Percentiles rank a stretch among this genome's conserved stretches.
phyloP scores from a whole-genome alignment of 2,888 invertebrate species.

The Eristalis intricaria region DNA sequence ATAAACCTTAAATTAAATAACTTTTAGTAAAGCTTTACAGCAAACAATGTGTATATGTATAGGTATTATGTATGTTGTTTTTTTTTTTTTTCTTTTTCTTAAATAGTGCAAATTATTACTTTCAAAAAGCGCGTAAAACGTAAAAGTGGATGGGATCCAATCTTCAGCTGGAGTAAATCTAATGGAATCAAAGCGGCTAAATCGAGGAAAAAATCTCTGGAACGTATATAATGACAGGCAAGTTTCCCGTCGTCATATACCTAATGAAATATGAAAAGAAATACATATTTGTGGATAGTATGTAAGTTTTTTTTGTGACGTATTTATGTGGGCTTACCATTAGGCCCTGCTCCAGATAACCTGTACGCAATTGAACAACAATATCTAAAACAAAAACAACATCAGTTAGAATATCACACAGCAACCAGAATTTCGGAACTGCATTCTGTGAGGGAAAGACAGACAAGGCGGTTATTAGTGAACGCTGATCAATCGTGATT shows the following conservation, averaged over 20 bases:
- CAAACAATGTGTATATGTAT: conserved; percentile 32
- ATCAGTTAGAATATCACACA: conserved; percentile 93
- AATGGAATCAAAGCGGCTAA: conserved; percentile 91
- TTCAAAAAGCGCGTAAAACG: conserved; percentile 94
- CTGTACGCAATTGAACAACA: conserved; percentile 95
- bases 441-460: conserved; percentile 82
- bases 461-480: not conserved
- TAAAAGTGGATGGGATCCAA: conserved; percentile 92
- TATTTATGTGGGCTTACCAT: conserved; percentile 84
- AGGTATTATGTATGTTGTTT: conserved; percentile 6
- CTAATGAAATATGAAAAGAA: conserved; percentile 76
- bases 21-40: conserved; percentile 41
- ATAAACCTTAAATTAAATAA: conserved; percentile 85
- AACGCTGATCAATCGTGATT: not conserved
- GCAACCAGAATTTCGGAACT: conserved; percentile 89
- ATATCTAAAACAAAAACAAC: conserved; percentile 93
- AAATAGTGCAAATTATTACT: conserved; percentile 81
- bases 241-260: conserved; percentile 95
- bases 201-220: conserved; percentile 92
- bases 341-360: conserved; percentile 96
- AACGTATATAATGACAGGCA: conserved; percentile 93
- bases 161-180: conserved; percentile 92
- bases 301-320: not conserved
- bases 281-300: not conserved
- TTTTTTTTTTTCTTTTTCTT: not conserved